A percentile compares a stretch with the other conserved stretches of the same genome.
Evolutionary conservation across 2,113 vertebrate genomes (phyloP).

Genomic region (Oryzias javanicus): DNA sequence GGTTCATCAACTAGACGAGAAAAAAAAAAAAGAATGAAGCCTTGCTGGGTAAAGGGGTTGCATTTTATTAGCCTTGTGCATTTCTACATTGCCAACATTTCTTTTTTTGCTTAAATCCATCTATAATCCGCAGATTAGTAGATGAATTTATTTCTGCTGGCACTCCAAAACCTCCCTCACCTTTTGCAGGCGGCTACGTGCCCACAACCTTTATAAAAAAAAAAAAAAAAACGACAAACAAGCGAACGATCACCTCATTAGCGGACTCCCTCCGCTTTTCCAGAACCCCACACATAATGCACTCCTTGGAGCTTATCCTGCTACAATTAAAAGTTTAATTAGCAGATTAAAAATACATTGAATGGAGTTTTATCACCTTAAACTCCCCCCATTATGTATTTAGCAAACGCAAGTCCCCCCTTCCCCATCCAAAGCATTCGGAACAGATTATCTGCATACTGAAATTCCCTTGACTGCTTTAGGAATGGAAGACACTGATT

Average conservation of each 20-base stretch:
- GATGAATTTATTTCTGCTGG: constrained; percentile 68
- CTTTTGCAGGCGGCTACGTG: constrained; percentile 65
- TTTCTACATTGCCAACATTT: constrained; percentile 56
- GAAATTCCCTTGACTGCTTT: constrained; percentile 44
- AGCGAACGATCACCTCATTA: constrained; percentile 72
- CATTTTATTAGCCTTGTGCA: constrained; percentile 70
- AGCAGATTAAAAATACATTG: constrained; percentile 79
- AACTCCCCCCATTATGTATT: constrained; percentile 73
- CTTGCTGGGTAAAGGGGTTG: constrained; percentile 48
- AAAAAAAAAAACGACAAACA: constrained; percentile 43
- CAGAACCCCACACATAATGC: constrained; percentile 22
- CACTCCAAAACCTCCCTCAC: constrained; percentile 65
- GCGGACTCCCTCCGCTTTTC: constrained; percentile 36
- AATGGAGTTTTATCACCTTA: constrained; percentile 76
- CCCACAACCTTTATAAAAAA: constrained; percentile 53
- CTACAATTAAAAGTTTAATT: constrained; percentile 83
- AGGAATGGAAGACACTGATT: constrained; percentile 24
- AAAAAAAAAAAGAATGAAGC: constrained; percentile 19
- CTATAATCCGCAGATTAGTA: constrained; percentile 73
- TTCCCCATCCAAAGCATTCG: constrained; percentile 59
- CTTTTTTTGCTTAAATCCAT: constrained; percentile 57
- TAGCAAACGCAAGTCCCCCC: constrained; percentile 60
- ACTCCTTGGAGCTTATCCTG: constrained; percentile 72
- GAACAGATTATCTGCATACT: constrained; percentile 61
- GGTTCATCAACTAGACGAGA: constrained; percentile 50